These are phyloP conservation scores for Ornithoptera alexandrae DNA, from an alignment of 2,888 invertebrate genomes.

Conservation along the genomic window DNA sequence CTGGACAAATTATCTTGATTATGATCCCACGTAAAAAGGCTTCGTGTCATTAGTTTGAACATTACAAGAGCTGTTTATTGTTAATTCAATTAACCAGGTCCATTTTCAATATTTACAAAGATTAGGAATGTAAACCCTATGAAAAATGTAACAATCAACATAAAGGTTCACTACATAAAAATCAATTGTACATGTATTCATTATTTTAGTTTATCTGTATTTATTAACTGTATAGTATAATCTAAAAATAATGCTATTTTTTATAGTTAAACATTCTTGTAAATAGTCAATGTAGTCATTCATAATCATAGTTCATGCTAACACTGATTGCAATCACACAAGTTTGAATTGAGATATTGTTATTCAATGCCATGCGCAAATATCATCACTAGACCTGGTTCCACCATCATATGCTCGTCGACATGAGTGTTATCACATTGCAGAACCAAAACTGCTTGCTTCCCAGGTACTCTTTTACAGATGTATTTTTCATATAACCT, in stretches of 20 bases:
- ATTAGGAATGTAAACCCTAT: slow-evolving; percentile 41
- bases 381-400: slow-evolving; percentile 98
- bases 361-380: slow-evolving; percentile 98
- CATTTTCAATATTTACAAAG: slow-evolving; percentile 39
- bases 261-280: background rate
- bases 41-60: no score
- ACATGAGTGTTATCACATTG: slow-evolving; percentile 97
- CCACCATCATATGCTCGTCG: slow-evolving; percentile 96
- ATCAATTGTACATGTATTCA: slow-evolving; percentile 33
- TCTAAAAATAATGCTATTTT: slow-evolving; percentile 1
- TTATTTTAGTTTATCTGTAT: background rate
- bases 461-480: slow-evolving; percentile 96
- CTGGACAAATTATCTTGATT: no score
- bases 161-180: slow-evolving; percentile 31
- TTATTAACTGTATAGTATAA: background rate
- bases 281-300: slow-evolving; percentile 2
- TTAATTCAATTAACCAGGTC: slow-evolving; percentile 40
- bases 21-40: no score
- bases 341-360: slow-evolving; percentile 32
- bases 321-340: slow-evolving; percentile 20
- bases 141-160: slow-evolving; percentile 38
- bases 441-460: slow-evolving; percentile 96
- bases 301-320: slow-evolving; percentile 10
- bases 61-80: background rate
- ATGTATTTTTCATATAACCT: slow-evolving; percentile 94